These are phyloP conservation scores for Glaucidium brasilianum DNA, from an alignment of 2,113 vertebrate species.

Conservation along the genomic window DNA sequence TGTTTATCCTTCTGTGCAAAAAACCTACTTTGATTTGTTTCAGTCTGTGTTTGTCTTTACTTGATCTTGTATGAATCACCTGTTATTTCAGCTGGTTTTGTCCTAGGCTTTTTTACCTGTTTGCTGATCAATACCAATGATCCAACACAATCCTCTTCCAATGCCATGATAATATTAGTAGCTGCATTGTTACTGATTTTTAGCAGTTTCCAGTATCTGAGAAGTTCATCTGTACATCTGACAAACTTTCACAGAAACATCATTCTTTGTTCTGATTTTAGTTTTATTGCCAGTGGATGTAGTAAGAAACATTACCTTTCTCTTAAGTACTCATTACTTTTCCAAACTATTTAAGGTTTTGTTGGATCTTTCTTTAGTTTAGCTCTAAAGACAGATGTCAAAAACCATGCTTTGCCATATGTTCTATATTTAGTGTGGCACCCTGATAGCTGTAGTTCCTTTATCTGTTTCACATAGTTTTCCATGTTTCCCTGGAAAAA, in stretches of 20 bases:
- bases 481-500: neutral
- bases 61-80: neutral
- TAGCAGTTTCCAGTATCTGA: neutral
- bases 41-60: neutral
- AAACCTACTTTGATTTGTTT: neutral
- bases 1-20: neutral
- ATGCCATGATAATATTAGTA: neutral
- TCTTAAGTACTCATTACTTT: neutral
- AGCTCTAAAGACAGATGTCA: neutral
- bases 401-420: neutral
- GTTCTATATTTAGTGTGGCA: neutral
- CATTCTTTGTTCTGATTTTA: neutral
- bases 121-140: neutral
- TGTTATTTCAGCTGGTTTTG: neutral
- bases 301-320: neutral
- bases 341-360: neutral
- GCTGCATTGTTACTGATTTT: neutral
- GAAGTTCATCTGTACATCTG: neutral
- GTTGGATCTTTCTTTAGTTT: neutral
- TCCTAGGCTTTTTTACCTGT: neutral
- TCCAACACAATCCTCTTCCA: neutral
- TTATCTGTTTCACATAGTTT: neutral
- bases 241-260: neutral
- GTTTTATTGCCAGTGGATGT: neutral
- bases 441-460: neutral